Evolutionary conservation across 2,888 invertebrate species (phyloP).

Genomic region (Kryphioiulus occultus): DNA sequence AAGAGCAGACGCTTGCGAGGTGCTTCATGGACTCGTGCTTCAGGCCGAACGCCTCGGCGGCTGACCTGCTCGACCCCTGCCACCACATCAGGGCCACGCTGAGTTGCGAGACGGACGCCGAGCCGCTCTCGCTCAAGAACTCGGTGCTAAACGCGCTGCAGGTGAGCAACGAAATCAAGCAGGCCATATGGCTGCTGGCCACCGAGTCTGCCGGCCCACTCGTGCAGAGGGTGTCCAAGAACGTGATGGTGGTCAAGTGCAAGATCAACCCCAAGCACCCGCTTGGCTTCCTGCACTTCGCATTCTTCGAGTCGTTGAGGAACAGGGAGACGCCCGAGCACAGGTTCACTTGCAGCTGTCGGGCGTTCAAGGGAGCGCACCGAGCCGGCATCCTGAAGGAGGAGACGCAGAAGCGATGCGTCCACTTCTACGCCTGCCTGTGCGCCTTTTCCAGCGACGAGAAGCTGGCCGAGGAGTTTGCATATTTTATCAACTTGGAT

Average conservation of each 20-base stretch:
- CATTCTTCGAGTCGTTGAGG: slow-evolving; percentile 64
- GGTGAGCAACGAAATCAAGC: slow-evolving; percentile 69
- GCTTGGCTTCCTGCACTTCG: slow-evolving; percentile 74
- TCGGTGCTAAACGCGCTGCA: slow-evolving; percentile 70
- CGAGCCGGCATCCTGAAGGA: slow-evolving; percentile 51
- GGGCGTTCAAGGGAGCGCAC: slow-evolving; percentile 64
- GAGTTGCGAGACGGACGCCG: slow-evolving; percentile 70
- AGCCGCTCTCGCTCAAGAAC: slow-evolving; percentile 70
- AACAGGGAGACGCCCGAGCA: slow-evolving; percentile 63
- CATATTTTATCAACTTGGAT: slow-evolving; percentile 68
- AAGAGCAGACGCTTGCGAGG: slow-evolving; percentile 56
- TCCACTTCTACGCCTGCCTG: slow-evolving; percentile 76
- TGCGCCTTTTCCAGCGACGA: slow-evolving; percentile 74
- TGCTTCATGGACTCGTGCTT: slow-evolving; percentile 63
- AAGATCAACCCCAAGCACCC: slow-evolving; percentile 73
- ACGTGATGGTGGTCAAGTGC: slow-evolving; percentile 76
- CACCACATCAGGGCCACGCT: slow-evolving; percentile 73
- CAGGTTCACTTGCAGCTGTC: slow-evolving; percentile 70
- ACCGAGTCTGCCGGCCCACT: slow-evolving; percentile 70
- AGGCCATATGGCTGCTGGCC: slow-evolving; percentile 69
- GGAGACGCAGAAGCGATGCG: slow-evolving; percentile 65
- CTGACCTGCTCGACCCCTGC: slow-evolving; percentile 66
- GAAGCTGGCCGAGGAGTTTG: slow-evolving; percentile 71
- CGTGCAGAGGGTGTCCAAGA: slow-evolving; percentile 75
- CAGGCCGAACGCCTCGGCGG: slow-evolving; percentile 60